phyloP scores from a whole-genome alignment of 2,797 vertebrate genomes.

The Kryptopterus vitreolus region DNA sequence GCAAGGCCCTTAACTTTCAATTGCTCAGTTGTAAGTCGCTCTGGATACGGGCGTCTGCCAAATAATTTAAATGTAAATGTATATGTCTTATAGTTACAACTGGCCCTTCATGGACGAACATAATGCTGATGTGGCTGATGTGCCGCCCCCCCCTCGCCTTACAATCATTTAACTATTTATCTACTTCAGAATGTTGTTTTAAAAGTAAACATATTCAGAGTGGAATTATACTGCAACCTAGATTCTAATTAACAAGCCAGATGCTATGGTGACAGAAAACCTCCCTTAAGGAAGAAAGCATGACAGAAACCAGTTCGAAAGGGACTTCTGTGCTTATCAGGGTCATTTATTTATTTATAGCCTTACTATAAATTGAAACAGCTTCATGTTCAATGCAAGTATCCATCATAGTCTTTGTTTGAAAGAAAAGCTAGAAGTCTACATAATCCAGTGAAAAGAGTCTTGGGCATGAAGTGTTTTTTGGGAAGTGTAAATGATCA shows the following conservation, averaged over 20 bases:
- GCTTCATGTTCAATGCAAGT: background rate
- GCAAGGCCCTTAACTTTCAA: too few species aligned
- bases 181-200: too few species aligned
- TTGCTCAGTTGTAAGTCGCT: too few species aligned
- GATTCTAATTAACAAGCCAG: background rate
- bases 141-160: too few species aligned
- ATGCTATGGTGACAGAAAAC: background rate
- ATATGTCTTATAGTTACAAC: too few species aligned
- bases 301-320: background rate
- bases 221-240: background rate
- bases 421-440: background rate
- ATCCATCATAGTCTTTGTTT: conserved; percentile 6
- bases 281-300: background rate
- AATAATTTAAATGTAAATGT: too few species aligned
- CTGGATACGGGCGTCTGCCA: too few species aligned
- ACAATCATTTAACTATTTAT: too few species aligned
- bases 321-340: background rate
- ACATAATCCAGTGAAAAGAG: background rate
- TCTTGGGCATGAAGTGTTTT: background rate
- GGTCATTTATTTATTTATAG: background rate
- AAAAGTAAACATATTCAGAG: background rate
- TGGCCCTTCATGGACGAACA: too few species aligned
- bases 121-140: too few species aligned
- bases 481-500: conserved; percentile 1
- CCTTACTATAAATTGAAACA: background rate